Evolutionary conservation across 35 echinoderm and acorn worm genomes (phyloP).

Genomic region (Ophioderma brevispina): DNA sequence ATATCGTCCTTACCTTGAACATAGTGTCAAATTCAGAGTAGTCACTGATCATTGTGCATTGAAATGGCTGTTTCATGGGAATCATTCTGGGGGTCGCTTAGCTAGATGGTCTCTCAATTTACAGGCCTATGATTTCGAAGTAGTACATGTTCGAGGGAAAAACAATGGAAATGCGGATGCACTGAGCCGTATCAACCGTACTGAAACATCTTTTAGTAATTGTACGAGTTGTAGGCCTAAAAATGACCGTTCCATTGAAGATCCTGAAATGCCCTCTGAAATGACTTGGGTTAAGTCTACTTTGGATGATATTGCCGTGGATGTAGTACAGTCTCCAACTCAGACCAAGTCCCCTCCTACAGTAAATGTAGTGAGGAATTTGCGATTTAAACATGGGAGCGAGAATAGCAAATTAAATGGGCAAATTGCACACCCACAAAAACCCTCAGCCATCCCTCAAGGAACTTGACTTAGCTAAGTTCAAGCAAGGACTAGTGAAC

Average conservation of each 20-base stretch:
- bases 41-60: slow-evolving; percentile 11
- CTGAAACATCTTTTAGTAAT: background rate
- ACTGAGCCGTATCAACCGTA: background rate
- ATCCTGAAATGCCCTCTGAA: background rate
- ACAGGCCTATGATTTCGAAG: slow-evolving; percentile 21
- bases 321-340: too few relatives aligned
- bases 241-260: background rate
- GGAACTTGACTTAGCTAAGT: background rate
- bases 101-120: background rate
- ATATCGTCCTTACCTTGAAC: slow-evolving; percentile 13
- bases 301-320: background rate
- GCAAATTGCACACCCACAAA: background rate
- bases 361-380: background rate
- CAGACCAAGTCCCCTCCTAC: too few relatives aligned
- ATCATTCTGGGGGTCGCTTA: background rate
- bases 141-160: background rate
- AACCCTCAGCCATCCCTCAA: background rate
- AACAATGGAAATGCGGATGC: too few relatives aligned
- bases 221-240: background rate
- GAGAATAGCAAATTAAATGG: background rate
- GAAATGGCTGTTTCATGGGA: background rate
- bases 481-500: background rate
- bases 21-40: slow-evolving; percentile 19
- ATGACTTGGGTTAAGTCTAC: background rate
- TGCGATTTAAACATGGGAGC: background rate